A percentile compares a stretch with the other conserved stretches of the same genome.
These are phyloP conservation scores for Crepidodera aurea DNA, from an alignment of 2,888 invertebrate species.

Conservation along the genomic window DNA sequence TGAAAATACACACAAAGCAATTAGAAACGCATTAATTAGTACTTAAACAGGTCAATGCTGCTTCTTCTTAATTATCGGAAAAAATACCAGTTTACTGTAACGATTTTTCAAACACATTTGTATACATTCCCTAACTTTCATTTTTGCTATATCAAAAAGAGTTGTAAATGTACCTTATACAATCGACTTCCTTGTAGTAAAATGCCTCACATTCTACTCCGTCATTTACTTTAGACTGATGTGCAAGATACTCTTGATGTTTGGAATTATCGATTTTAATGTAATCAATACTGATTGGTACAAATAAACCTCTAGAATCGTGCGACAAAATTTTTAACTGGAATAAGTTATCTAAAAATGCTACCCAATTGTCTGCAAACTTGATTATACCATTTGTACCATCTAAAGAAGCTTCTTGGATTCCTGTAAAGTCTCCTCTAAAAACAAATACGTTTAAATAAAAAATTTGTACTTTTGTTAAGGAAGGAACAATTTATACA, in stretches of 20 bases:
- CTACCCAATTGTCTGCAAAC: constrained; percentile 74
- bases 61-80: no score
- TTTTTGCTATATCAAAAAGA: no score
- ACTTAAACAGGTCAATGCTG: no score
- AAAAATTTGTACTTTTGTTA: no score
- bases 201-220: not conserved
- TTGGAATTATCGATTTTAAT: not conserved
- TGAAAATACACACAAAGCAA: no score
- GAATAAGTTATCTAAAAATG: constrained; percentile 87
- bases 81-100: no score
- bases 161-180: constrained; percentile 42
- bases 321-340: constrained; percentile 75
- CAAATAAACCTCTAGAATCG: constrained; percentile 71
- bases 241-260: not conserved
- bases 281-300: constrained; percentile 67
- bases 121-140: no score
- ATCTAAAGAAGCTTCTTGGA: constrained; percentile 44
- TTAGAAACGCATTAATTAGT: no score
- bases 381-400: constrained; percentile 39
- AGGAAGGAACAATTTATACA: no score
- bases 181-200: constrained; percentile 55
- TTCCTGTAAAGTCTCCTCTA: constrained; percentile 46
- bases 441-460: constrained; percentile 13
- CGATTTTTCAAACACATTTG: no score
- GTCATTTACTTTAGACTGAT: not conserved